Evolutionary conservation across 2,797 vertebrate genomes (phyloP), one percentile per base, ranked within the genome.

Genomic region (Dermochelys coriacea): DNA sequence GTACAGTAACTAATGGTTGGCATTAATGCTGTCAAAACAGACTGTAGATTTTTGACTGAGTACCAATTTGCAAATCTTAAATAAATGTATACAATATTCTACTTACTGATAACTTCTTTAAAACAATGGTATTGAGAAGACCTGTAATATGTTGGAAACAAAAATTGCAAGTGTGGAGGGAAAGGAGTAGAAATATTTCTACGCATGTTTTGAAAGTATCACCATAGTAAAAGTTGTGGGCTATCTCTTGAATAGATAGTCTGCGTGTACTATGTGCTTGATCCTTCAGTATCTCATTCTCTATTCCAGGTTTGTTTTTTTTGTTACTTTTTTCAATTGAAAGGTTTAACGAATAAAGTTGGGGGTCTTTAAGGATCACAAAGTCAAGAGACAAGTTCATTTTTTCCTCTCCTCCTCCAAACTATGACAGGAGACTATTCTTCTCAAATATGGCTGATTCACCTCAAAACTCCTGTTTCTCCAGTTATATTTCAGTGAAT

Each of bases 401-500:
- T 31, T 86, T 41, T 85, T 4, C 31, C 77, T 12, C 1, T 90
- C 37, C n/a, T 90, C 51, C 16, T 37, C 34, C 87, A 93, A 61
- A 34, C 45, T 84, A 5, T 86, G 59, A 74, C 71, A 16, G 0
- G 59, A 86, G 82, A 94, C 82, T 18, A 45, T 91, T 64, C 41
- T 86, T 91, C 31, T 91, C 19, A 79, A 94, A 86, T n/a, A 75
- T n/a, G 19, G 0, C 0, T 55, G 3, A 90, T 93, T 93, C 2
- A 82, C 89, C 74, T 97, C 16, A 86, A 87, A 97, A 81, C 50
- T 89, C 21, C 16, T 80, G 74, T 86, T 52, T 51, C 47, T 54
- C 59, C 74, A 93, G 2, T 57, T 92, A 12, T 52, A 10, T 64
- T 96, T 95, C 45, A 84, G 29, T 79, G 79, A 87, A 49, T 23